Conservation (phyloP, 2,888 invertebrate species). For the Mesopsocus fuscifrons region DNA sequence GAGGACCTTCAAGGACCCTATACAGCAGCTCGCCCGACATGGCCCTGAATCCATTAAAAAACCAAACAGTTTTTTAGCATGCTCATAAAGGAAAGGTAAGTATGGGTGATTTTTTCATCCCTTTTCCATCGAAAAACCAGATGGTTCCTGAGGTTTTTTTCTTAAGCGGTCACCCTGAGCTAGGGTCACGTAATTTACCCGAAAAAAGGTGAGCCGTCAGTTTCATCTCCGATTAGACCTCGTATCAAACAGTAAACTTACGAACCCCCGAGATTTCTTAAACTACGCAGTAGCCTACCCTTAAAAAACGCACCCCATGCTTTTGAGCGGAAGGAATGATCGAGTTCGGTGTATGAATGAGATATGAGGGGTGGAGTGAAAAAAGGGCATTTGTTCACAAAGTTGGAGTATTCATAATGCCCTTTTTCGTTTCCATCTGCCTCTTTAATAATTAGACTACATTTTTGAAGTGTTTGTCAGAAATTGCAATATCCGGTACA, state of each 20-base stretch:
- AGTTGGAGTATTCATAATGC: too few relatives aligned
- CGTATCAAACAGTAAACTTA: too few relatives aligned
- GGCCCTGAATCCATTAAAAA: background rate
- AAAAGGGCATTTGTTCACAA: too few relatives aligned
- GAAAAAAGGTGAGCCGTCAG: constrained; percentile 7
- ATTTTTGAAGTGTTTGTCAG: too few relatives aligned
- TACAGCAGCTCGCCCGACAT: background rate
- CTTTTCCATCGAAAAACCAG: constrained; percentile 7
- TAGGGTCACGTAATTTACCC: constrained; percentile 5
- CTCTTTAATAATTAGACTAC: too few relatives aligned
- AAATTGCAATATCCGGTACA: background rate
- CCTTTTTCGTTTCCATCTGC: too few relatives aligned
- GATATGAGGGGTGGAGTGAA: background rate
- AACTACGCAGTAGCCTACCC: too few relatives aligned
- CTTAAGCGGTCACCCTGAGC: constrained; percentile 9
- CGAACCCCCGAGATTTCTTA: too few relatives aligned
- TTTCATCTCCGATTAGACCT: too few relatives aligned
- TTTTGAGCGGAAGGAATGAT: constrained; percentile 9
- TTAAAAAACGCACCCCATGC: constrained; percentile 8
- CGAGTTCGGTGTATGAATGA: constrained; percentile 1
- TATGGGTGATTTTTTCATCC: constrained; percentile 5
- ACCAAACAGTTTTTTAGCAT: background rate
- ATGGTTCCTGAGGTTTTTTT: constrained; percentile 8
- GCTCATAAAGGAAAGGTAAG: background rate
- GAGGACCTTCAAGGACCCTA: background rate